A percentile compares a stretch with the other conserved stretches of the same genome.
phyloP scores from a whole-genome alignment of 2,888 invertebrate genomes.

The Euplagia quadripunctaria region DNA sequence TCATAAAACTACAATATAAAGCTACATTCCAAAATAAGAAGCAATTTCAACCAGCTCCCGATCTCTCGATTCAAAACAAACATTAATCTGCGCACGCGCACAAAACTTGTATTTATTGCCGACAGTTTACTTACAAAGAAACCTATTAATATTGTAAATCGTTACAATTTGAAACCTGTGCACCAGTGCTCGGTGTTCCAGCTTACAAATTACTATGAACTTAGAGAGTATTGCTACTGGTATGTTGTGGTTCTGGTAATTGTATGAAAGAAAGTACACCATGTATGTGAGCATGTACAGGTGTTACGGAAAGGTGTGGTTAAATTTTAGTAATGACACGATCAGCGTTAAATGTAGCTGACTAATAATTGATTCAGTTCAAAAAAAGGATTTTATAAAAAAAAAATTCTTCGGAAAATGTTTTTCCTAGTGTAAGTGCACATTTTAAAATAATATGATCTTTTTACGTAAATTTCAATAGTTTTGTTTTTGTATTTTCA shows the following conservation, averaged over 20 bases:
- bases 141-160: constrained; percentile 81
- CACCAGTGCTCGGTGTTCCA: constrained; percentile 30
- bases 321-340: no score
- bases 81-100: constrained; percentile 56
- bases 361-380: no score
- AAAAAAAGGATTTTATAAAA: no score
- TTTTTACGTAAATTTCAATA: no score
- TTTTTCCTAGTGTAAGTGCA: no score
- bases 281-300: not conserved
- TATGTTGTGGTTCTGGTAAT: constrained; percentile 18
- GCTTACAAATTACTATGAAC: constrained; percentile 38
- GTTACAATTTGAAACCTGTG: constrained; percentile 74
- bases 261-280: not conserved
- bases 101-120: constrained; percentile 71
- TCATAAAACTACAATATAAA: not conserved
- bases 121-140: constrained; percentile 73
- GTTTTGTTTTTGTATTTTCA: no score
- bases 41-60: constrained; percentile 46
- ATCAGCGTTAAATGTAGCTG: no score
- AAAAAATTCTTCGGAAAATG: no score
- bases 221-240: constrained; percentile 24
- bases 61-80: constrained; percentile 58
- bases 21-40: constrained; percentile 32
- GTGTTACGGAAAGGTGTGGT: no score
- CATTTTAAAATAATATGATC: no score